Conservation (phyloP, 2,888 invertebrate species). For the Leptinotarsa tumamoca region DNA sequence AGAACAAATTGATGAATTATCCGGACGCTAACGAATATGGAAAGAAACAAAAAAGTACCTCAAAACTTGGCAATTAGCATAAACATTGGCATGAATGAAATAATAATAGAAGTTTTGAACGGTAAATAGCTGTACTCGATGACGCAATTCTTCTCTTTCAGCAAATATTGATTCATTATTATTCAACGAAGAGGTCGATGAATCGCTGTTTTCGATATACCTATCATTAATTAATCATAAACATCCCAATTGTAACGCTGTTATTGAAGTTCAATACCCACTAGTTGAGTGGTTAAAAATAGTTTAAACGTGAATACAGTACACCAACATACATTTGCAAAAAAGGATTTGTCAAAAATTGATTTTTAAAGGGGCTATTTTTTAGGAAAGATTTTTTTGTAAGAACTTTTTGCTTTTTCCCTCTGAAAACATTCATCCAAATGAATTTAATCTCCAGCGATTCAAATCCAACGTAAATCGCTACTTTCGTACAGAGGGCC, state of each 20-base stretch:
- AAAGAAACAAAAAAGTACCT: conserved; percentile 12
- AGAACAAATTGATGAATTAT: conserved; percentile 14
- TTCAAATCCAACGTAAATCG: too few species aligned
- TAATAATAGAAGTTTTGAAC: conserved; percentile 22
- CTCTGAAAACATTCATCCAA: too few species aligned
- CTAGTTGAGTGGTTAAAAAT: too few species aligned
- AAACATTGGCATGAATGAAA: conserved; percentile 22
- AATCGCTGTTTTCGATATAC: conserved; percentile 8
- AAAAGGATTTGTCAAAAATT: too few species aligned
- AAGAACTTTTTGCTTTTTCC: too few species aligned
- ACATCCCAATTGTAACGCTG: conserved; percentile 1
- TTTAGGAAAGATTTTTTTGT: too few species aligned
- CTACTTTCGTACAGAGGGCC: too few species aligned
- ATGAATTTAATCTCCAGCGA: too few species aligned
- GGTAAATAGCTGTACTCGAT: conserved; percentile 27
- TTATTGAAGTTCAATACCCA: background rate
- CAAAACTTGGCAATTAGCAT: conserved; percentile 21
- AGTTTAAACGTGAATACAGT: too few species aligned
- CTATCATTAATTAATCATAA: background rate
- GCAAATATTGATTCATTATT: conserved; percentile 20
- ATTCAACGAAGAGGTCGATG: conserved; percentile 22
- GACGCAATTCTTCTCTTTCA: conserved; percentile 27
- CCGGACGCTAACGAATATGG: conserved; percentile 23
- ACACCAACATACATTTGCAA: too few species aligned
- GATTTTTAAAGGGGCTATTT: too few species aligned